Evolutionary conservation across 2,797 vertebrate species (phyloP).

Genomic region (Sebastes iracundus): DNA sequence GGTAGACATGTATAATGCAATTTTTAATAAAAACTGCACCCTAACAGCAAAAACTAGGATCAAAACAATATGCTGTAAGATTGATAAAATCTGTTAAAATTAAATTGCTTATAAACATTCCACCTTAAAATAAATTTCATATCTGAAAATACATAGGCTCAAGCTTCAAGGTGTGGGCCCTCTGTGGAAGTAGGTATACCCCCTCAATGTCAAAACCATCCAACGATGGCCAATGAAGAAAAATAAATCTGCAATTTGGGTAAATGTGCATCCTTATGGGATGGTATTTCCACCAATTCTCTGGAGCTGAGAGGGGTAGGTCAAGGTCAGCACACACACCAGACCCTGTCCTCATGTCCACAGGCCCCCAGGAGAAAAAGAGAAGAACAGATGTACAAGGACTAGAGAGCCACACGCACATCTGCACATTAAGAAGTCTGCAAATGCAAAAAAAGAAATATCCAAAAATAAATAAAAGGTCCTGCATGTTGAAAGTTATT

Average conservation of each 20-base stretch:
- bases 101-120: neutral
- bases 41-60: neutral
- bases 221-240: neutral
- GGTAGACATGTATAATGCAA: rapidly evolving
- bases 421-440: neutral
- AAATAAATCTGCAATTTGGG: neutral
- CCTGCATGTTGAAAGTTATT: neutral
- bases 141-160: slow-evolving; percentile 13
- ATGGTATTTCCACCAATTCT: slow-evolving; percentile 9
- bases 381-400: neutral
- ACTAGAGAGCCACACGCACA: neutral
- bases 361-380: slow-evolving; percentile 7
- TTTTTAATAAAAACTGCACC: neutral
- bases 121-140: slow-evolving; percentile 39
- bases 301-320: slow-evolving; percentile 9
- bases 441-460: neutral
- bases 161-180: slow-evolving; percentile 26
- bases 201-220: neutral
- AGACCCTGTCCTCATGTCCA: slow-evolving; percentile 23
- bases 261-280: neutral
- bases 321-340: slow-evolving; percentile 44
- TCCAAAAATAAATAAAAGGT: neutral
- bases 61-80: neutral
- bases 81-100: neutral
- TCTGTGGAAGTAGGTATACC: neutral